Conservation (phyloP, 2,888 invertebrate genomes). For the Siphlonurus alternatus region DNA sequence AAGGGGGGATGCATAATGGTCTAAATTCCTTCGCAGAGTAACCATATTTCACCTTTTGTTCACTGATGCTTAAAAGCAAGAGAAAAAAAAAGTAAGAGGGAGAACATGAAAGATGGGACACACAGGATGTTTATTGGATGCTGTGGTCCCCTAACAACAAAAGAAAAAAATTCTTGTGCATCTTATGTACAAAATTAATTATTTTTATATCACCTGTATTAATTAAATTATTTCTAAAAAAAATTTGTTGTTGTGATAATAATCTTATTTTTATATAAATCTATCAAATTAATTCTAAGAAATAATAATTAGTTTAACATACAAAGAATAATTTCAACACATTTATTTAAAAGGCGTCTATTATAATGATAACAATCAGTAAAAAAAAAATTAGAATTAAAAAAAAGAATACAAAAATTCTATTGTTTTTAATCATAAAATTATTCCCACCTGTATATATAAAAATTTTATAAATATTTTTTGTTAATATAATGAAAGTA, state of each 20-base stretch:
- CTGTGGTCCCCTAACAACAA: neutral
- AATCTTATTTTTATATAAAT: no score
- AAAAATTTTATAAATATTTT: no score
- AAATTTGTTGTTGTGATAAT: no score
- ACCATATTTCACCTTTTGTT: constrained; percentile 10
- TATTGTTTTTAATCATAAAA: neutral
- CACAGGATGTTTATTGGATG: neutral
- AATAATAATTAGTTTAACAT: neutral
- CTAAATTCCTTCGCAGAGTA: constrained; percentile 7
- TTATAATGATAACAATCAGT: neutral
- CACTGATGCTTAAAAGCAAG: neutral
- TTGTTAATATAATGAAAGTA: no score
- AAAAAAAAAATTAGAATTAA: neutral
- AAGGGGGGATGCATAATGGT: neutral
- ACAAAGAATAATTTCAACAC: neutral
- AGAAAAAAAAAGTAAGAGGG: neutral
- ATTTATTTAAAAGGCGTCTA: neutral
- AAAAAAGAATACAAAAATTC: no score
- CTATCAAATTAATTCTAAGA: no score
- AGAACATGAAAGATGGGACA: neutral
- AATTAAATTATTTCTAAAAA: no score
- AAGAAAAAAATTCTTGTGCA: neutral
- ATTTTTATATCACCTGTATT: no score
- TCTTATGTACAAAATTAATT: no score
- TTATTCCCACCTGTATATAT: neutral